Percentiles rank a stretch among this genome's conserved stretches.
Conservation (phyloP, 2,797 vertebrate genomes). For the Scarus forsteni region DNA sequence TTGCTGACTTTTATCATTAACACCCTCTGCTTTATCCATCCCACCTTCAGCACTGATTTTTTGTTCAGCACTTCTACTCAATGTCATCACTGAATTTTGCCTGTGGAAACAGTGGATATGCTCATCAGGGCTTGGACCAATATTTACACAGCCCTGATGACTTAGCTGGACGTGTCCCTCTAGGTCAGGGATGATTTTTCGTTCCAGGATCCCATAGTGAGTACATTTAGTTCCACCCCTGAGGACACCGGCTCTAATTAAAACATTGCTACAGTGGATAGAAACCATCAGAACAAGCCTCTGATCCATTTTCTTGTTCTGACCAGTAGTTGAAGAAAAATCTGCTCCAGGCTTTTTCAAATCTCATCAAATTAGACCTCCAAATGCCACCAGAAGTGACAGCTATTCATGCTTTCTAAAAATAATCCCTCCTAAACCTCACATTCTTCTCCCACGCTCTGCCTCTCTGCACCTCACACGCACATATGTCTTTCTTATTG, state of each 20-base stretch:
- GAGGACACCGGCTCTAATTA: constrained; percentile 30
- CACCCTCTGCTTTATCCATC: too few relatives aligned
- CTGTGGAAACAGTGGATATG: neutral
- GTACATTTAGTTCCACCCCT: constrained; percentile 10
- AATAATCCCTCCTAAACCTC: constrained; percentile 17
- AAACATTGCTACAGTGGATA: constrained; percentile 26
- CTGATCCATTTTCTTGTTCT: constrained; percentile 29
- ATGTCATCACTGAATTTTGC: neutral
- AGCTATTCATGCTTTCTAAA: constrained; percentile 9
- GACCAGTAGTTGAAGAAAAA: constrained; percentile 25
- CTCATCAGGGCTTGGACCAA: neutral
- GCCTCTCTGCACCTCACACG: neutral
- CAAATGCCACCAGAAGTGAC: constrained; percentile 37
- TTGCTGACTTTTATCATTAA: too few relatives aligned
- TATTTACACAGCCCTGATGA: constrained; percentile 18
- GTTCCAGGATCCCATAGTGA: constrained; percentile 28
- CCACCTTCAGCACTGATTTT: neutral
- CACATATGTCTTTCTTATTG: constrained; percentile 19
- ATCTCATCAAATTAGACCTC: constrained; percentile 13
- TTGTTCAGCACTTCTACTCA: neutral
- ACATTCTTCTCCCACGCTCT: neutral
- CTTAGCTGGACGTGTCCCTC: constrained; percentile 14
- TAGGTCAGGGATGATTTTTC: constrained; percentile 33
- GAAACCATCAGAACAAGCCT: constrained; percentile 13
- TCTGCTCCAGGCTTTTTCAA: constrained; percentile 29